Evolutionary conservation across 2,113 vertebrate species (phyloP).

Genomic region (Leptodactylus fuscus): DNA sequence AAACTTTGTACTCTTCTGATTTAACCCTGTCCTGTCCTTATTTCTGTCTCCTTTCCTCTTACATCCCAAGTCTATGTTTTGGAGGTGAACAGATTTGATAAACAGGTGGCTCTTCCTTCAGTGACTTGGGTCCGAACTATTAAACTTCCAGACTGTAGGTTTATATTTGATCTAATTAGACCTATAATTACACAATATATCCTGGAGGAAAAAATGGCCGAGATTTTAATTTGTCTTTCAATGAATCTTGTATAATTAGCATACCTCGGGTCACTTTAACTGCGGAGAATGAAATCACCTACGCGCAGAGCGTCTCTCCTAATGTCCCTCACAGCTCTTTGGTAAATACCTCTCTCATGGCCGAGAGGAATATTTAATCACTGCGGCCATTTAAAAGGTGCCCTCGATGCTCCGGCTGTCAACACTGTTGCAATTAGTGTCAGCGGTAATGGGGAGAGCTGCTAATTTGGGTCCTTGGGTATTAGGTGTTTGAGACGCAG

Average conservation of each 20-base stretch:
- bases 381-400: conserved; percentile 49
- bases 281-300: conserved; percentile 50
- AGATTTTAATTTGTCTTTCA: conserved; percentile 52
- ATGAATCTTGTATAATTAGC: conserved; percentile 53
- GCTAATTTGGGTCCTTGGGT: conserved; percentile 53
- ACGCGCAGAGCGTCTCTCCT: not conserved
- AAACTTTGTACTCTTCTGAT: no score
- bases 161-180: conserved; percentile 57
- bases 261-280: conserved; percentile 22
- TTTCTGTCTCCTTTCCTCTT: no score
- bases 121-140: conserved; percentile 10
- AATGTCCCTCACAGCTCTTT: conserved; percentile 27
- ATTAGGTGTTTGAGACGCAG: conserved; percentile 22
- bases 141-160: conserved; percentile 38
- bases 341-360: conserved; percentile 37
- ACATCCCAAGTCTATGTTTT: no score
- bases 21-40: no score
- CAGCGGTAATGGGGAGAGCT: conserved; percentile 43
- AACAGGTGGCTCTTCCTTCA: conserved; percentile 1
- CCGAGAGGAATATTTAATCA: conserved; percentile 47
- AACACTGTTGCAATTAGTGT: conserved; percentile 51
- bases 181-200: conserved; percentile 53
- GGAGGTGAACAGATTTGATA: no score
- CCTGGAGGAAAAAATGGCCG: conserved; percentile 42
- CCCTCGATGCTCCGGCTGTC: conserved; percentile 51